A percentile compares a stretch with the other conserved stretches of the same genome.
Evolutionary conservation across 2,797 vertebrate species (phyloP).

Genomic region (Rachycentron canadum): DNA sequence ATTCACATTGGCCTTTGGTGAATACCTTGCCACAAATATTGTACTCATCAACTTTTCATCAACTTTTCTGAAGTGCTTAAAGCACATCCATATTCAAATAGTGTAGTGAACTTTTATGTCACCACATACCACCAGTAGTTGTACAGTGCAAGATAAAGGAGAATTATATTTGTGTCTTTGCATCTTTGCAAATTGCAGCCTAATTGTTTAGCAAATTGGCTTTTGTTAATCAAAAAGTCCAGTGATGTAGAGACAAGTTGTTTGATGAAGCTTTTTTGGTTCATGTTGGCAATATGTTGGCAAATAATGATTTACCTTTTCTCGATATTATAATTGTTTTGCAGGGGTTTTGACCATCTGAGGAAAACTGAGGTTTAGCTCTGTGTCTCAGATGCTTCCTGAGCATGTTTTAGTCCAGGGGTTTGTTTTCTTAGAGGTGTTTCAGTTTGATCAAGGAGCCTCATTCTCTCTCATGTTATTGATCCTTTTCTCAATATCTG

Average conservation of each 20-base stretch:
- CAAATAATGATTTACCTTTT: not conserved
- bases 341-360: too few relatives aligned
- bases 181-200: too few relatives aligned
- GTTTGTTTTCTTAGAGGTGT: conserved; percentile 6
- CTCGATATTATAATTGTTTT: not conserved
- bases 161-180: not conserved
- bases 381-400: not conserved
- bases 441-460: conserved; percentile 12
- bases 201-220: not conserved
- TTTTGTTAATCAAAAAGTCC: not conserved
- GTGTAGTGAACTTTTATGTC: not conserved
- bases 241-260: not conserved
- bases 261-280: not conserved
- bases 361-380: not conserved
- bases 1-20: not conserved
- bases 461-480: conserved; percentile 22
- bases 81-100: not conserved
- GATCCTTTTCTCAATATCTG: conserved; percentile 39
- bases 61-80: too few relatives aligned
- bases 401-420: not conserved
- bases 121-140: not conserved
- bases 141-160: not conserved
- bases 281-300: too few relatives aligned
- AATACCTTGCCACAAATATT: not conserved
- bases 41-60: not conserved